Conservation (phyloP, 2,797 vertebrate genomes). For the Cyprinella venusta region DNA sequence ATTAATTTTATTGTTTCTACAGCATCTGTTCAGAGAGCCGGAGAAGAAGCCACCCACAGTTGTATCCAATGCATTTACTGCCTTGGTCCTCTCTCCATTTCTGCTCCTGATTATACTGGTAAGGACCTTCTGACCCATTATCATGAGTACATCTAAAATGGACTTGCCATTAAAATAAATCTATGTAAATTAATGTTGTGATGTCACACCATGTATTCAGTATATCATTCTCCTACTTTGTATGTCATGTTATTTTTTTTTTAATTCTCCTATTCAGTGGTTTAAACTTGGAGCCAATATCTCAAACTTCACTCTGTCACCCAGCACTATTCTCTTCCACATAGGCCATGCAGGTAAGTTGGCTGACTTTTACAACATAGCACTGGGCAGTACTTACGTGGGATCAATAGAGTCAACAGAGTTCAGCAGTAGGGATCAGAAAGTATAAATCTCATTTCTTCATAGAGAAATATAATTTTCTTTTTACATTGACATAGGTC, state of each 20-base stretch:
- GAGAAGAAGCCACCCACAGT: constrained; percentile 96
- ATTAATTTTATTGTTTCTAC: constrained; percentile 51
- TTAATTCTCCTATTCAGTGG: constrained; percentile 83
- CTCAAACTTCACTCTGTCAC: constrained; percentile 95
- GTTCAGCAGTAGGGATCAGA: neutral
- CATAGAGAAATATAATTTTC: neutral
- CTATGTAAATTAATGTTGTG: neutral
- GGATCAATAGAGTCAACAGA: neutral
- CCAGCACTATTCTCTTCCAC: constrained; percentile 95
- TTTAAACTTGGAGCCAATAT: constrained; percentile 96
- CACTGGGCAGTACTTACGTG: neutral
- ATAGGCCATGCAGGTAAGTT: constrained; percentile 94
- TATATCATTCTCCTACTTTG: neutral
- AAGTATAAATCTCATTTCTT: neutral
- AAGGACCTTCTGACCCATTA: constrained; percentile 60
- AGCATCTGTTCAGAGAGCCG: constrained; percentile 97
- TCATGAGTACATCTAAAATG: constrained; percentile 40
- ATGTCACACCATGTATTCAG: neutral
- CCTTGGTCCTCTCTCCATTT: constrained; percentile 89
- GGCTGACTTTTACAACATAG: neutral
- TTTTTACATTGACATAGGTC: neutral
- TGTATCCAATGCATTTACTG: constrained; percentile 96
- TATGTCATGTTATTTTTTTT: constrained; percentile 29
- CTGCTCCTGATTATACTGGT: constrained; percentile 95
- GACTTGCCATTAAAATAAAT: neutral